Conservation (phyloP, 2,113 vertebrate genomes). For the Glareola pratincola region DNA sequence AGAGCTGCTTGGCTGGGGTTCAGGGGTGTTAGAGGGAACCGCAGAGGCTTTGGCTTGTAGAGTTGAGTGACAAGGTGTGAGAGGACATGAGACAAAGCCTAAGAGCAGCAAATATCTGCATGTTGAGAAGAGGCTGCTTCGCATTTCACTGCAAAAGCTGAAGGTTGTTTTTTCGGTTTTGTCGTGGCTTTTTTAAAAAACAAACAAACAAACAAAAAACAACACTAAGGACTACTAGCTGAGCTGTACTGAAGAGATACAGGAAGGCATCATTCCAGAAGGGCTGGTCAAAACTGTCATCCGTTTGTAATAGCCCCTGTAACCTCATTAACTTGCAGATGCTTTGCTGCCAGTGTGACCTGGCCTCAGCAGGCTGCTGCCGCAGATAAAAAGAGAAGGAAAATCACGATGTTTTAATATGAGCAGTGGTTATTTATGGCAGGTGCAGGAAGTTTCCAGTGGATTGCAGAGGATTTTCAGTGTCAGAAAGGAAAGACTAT, state of each 20-base stretch:
- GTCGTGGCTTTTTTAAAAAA: background rate
- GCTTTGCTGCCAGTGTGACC: background rate
- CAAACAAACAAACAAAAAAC: background rate
- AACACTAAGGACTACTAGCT: background rate
- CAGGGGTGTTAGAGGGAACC: conserved; percentile 55
- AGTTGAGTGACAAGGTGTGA: conserved; percentile 52
- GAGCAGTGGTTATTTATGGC: background rate
- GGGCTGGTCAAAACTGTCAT: background rate
- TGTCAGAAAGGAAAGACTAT: background rate
- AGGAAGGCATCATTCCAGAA: background rate
- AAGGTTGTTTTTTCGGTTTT: background rate
- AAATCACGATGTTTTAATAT: background rate
- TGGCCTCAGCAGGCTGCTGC: background rate
- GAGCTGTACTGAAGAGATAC: background rate
- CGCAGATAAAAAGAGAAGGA: background rate
- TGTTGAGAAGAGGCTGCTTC: background rate
- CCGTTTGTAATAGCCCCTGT: background rate
- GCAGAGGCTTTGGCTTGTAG: conserved; percentile 35
- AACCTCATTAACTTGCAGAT: background rate
- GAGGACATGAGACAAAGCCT: conserved; percentile 24
- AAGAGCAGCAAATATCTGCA: background rate
- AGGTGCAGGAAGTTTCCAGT: conserved; percentile 4
- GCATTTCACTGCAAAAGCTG: background rate
- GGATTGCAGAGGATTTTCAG: background rate
- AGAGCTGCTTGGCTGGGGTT: conserved; percentile 60